Evolutionary conservation across 1,140 invertebrate species (phyloP), one percentile per base, ranked within the genome.

Genomic region (Nylanderia fulva): DNA sequence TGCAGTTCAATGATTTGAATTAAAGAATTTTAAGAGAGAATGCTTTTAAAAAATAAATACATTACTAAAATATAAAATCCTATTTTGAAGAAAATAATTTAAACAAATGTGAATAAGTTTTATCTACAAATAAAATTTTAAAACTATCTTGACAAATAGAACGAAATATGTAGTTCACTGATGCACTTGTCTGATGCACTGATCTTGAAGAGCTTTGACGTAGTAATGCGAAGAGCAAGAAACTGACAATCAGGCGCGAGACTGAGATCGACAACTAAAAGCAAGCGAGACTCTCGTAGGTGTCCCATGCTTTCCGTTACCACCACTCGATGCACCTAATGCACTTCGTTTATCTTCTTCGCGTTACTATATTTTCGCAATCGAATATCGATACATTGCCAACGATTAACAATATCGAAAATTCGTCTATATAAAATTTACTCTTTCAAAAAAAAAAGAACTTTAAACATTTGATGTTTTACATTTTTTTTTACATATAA

Each of bases 311-410:
- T 33, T 33, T 3, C 29, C 29, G 29, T 33, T 82, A 33, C 77
- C 76, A 79, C 76, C 52, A 58, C 39, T 58, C 77, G 64, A 80
- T 33, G 24, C 75, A 68, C 75, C 21, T 66, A 48, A 68, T 71
- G 75, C 42, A 79, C 75, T 66, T 66, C 11, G 21, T 18, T 71
- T 42, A 48, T 52, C 52, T 69, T 42, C 21, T 69, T 29, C 18
- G 18, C 29, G 29, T 33, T 33, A 8, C 21, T 60, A 21, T 60
- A 21, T 71, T 36, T 80, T 69, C 27, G 13, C 48, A 58, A 29
- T n/a, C 8, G 7, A 82, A 82, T 71, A 56, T 13, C 45, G 45
- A 48, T 48, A 4, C 15, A 29, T 33, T 29, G 18, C 18, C 29
- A 29, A 29, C 18, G 4, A 4, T 48, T 48, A 72, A 1, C 9